Percentiles rank a stretch among this genome's conserved stretches.
Conservation (phyloP, 2,888 invertebrate species). For the Tillus elongatus region DNA sequence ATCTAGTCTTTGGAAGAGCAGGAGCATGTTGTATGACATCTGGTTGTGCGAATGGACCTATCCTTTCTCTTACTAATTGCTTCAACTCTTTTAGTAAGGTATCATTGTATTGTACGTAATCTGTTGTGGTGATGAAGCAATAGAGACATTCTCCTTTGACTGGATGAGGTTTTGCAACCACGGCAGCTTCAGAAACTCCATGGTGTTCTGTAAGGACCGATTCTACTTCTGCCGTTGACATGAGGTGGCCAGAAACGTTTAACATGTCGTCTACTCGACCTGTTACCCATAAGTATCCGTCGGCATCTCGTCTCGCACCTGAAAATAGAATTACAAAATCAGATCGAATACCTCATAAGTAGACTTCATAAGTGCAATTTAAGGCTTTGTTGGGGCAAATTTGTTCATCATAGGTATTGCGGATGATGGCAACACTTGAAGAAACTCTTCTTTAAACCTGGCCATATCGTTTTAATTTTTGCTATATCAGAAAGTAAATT, state of each 20-base stretch:
- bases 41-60: conserved; percentile 93
- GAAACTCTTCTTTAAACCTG: no score
- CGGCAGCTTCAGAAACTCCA: conserved; percentile 88
- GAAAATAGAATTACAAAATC: no score
- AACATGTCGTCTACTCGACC: conserved; percentile 98
- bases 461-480: no score
- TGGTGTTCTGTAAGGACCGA: conserved; percentile 70
- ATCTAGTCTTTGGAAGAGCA: conserved; percentile 89
- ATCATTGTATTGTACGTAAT: conserved; percentile 60
- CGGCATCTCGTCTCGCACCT: conserved; percentile 86
- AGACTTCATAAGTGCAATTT: no score
- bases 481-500: no score
- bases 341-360: background rate
- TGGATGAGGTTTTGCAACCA: conserved; percentile 87
- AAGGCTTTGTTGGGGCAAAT: no score
- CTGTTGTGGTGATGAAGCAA: conserved; percentile 90
- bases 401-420: no score
- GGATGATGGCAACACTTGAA: no score
- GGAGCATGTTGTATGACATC: conserved; percentile 92
- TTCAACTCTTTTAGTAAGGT: conserved; percentile 64
- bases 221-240: conserved; percentile 94
- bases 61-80: conserved; percentile 74
- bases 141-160: conserved; percentile 96
- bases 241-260: conserved; percentile 95
- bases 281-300: conserved; percentile 94